A percentile compares a stretch with the other conserved stretches of the same genome.
Evolutionary conservation across 1,140 invertebrate genomes (phyloP).

Genomic region (Atta cephalotes): DNA sequence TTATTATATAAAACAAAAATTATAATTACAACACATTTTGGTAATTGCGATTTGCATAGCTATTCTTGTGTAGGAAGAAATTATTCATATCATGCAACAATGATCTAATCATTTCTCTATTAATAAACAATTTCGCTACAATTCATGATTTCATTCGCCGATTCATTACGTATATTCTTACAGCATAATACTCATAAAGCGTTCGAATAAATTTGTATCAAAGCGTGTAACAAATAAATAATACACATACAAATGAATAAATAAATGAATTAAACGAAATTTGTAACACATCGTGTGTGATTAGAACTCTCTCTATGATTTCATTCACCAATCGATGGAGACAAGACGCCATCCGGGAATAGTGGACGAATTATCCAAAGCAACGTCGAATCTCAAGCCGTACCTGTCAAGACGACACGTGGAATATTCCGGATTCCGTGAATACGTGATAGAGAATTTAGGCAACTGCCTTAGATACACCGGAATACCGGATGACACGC

Average conservation of each 20-base stretch:
- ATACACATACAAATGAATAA: neutral
- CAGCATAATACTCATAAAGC: neutral
- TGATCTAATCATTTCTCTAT: constrained; percentile 31
- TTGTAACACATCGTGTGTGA: neutral
- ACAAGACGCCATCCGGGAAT: neutral
- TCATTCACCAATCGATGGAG: neutral
- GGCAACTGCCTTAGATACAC: constrained; percentile 39
- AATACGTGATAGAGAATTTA: constrained; percentile 65
- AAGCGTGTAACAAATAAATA: neutral
- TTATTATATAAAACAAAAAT: neutral
- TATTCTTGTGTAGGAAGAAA: neutral
- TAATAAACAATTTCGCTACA: constrained; percentile 47
- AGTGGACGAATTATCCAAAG: constrained; percentile 61
- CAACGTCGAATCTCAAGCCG: constrained; percentile 53
- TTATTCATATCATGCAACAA: constrained; percentile 37
- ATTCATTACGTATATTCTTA: neutral
- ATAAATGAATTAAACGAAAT: neutral
- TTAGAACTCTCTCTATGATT: neutral
- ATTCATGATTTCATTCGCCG: constrained; percentile 32
- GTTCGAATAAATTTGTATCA: neutral
- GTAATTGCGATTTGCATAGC: neutral
- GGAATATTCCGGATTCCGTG: constrained; percentile 75
- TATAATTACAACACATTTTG: neutral
- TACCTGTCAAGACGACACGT: constrained; percentile 42
- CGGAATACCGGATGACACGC: constrained; percentile 50